Conservation (phyloP, 2,888 invertebrate genomes). For the Ectemnius continuus region DNA sequence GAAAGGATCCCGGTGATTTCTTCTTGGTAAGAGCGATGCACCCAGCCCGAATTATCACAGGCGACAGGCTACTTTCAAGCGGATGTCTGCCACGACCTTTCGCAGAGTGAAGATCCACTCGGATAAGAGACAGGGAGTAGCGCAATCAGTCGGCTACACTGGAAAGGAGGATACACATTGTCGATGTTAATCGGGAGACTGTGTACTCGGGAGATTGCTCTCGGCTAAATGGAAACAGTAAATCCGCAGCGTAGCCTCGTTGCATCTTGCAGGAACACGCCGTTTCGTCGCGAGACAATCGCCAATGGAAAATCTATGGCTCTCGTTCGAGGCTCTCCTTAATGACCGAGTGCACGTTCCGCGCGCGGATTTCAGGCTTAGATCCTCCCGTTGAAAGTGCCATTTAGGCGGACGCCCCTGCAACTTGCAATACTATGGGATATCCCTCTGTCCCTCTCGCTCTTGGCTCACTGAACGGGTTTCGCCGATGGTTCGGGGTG, state of each 20-base stretch:
- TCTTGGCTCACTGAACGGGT: no score
- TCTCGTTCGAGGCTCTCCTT: constrained; percentile 3
- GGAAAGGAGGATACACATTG: neutral
- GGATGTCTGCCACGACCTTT: no score
- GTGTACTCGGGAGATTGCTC: neutral
- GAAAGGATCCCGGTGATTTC: constrained; percentile 3
- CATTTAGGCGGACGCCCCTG: neutral
- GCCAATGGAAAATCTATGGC: constrained; percentile 5
- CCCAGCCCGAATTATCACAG: neutral
- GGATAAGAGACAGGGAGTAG: no score
- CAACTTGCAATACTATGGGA: constrained; percentile 1
- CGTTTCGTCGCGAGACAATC: no score
- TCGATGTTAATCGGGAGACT: constrained; percentile 1
- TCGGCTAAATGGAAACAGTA: constrained; percentile 22
- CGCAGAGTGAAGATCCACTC: neutral
- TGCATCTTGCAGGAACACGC: no score
- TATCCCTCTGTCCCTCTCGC: no score
- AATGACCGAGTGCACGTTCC: no score
- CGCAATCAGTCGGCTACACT: neutral
- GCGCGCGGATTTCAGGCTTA: no score
- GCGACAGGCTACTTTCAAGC: neutral
- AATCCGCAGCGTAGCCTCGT: constrained; percentile 14
- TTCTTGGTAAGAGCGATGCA: neutral
- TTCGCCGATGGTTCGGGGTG: constrained; percentile 31
- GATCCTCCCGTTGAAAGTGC: no score